phyloP scores from a whole-genome alignment of 2,888 invertebrate species.

The Drosophila borborema region DNA sequence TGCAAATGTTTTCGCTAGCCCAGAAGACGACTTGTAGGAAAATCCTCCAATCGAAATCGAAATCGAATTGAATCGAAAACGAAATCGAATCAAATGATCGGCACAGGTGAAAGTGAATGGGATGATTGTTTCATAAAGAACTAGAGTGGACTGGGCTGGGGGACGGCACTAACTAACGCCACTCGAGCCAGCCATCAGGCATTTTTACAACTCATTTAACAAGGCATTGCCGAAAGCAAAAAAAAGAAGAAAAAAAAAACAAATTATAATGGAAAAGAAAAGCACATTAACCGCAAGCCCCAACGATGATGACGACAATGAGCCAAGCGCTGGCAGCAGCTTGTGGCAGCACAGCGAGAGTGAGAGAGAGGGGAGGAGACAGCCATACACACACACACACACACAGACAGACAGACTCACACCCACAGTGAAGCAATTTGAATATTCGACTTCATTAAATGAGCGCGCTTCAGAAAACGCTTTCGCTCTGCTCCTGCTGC shows the following conservation, averaged over 20 bases:
- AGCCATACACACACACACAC: constrained; percentile 8
- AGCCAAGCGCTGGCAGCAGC: constrained; percentile 44
- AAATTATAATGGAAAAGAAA: background rate
- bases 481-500: constrained; percentile 9
- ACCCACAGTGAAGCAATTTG: constrained; percentile 57
- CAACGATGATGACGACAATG: constrained; percentile 50
- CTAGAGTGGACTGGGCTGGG: background rate
- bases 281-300: constrained; percentile 53
- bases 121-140: constrained; percentile 11
- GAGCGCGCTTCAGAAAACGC: constrained; percentile 35
- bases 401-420: constrained; percentile 11
- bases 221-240: constrained; percentile 47
- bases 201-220: constrained; percentile 80
- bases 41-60: background rate
- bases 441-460: constrained; percentile 80
- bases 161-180: constrained; percentile 30
- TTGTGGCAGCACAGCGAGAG: constrained; percentile 9
- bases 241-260: background rate
- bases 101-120: constrained; percentile 21
- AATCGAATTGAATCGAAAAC: background rate
- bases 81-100: background rate
- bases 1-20: constrained; percentile 41
- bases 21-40: constrained; percentile 28
- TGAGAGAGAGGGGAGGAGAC: too few species aligned
- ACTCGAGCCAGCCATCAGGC: constrained; percentile 58